Evolutionary conservation across 2,797 vertebrate genomes (phyloP).

Genomic region (Pogoniulus pusillus): DNA sequence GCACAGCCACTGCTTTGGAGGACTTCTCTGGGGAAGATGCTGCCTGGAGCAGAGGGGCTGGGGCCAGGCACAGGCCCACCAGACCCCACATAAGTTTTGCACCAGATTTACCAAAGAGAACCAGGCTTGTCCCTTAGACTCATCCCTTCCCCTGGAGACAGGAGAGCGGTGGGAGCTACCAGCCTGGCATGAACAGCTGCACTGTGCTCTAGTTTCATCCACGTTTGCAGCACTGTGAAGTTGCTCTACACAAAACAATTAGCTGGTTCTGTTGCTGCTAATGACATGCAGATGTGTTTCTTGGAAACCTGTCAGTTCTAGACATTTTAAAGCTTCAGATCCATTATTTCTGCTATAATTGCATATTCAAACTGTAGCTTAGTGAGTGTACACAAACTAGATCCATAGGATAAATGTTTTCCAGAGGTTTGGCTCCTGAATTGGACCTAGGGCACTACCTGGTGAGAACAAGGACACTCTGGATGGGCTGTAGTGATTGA

Average conservation of each 20-base stretch:
- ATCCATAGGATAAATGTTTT: not conserved
- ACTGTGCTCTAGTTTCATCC: not conserved
- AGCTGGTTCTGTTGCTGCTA: not conserved
- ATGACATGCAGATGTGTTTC: not conserved
- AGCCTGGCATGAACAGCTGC: not conserved
- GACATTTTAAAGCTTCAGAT: not conserved
- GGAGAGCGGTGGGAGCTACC: not conserved
- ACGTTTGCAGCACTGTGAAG: not conserved
- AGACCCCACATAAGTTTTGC: not conserved
- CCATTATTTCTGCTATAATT: not conserved
- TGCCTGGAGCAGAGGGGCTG: rapidly evolving
- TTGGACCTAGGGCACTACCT: not conserved
- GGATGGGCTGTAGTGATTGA: not conserved
- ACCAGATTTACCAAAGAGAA: not conserved
- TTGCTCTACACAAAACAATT: not conserved
- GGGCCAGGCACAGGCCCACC: not conserved
- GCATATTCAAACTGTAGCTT: not conserved
- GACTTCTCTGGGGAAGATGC: not conserved
- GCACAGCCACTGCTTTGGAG: not conserved
- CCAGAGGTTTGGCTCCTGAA: rapidly evolving
- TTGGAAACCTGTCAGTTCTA: not conserved
- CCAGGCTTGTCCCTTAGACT: rapidly evolving
- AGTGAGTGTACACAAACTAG: not conserved
- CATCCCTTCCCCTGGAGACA: not conserved
- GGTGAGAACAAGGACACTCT: not conserved